Base-by-base conservation (phyloP, 2,113 vertebrate species). In the Oreochromis niloticus region DNA sequence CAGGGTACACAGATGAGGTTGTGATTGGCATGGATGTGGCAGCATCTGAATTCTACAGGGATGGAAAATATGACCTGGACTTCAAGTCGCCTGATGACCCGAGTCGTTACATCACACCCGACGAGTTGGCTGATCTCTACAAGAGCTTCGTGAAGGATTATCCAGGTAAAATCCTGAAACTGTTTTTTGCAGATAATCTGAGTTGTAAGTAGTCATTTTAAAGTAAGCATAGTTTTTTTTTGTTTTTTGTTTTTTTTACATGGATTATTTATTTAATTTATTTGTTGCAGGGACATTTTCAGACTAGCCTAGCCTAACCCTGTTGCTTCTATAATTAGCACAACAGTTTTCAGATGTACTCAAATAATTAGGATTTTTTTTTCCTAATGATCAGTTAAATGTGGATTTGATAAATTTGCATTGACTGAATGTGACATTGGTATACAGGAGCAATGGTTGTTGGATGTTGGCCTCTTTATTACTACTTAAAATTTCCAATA, bases 1-100 rank as follows among this genome's bases (percentile, higher is more conserved):
- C 98, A 0, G 98, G 98, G 48, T 99, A 99, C 95, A 90, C 97
- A 0, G 97, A 99, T 2, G 95, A 99, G 95, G 95, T 99, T 4
- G 98, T 99, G 75, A 99, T 99, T 1, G 98, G 98, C 83, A 99
- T 99, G 99, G 99, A 99, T 3, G 98, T 99, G 41, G 99, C 99
- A 1, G 98, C 99, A 1, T 99, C 98, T 0, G 98, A 99, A 90
- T 99, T 99, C 95, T 98, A 95, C 94, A 94, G 97, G 0, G 95
- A 97, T 0, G 98, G 98, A 10, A 98, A 98, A 78, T 99, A 99
- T 0, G 98, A 99, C 94, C 94, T 99, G 96, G 98, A 99, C 95
- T 99, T 99, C 96, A 99, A 99, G 96, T 99, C 99, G 32, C 97
- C 98, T 0, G 98, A 99, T 27, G 97, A 99, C 27, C 94, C 98